Evolutionary conservation across 2,113 vertebrate genomes (phyloP).

Genomic region (Salvelinus alpinus): DNA sequence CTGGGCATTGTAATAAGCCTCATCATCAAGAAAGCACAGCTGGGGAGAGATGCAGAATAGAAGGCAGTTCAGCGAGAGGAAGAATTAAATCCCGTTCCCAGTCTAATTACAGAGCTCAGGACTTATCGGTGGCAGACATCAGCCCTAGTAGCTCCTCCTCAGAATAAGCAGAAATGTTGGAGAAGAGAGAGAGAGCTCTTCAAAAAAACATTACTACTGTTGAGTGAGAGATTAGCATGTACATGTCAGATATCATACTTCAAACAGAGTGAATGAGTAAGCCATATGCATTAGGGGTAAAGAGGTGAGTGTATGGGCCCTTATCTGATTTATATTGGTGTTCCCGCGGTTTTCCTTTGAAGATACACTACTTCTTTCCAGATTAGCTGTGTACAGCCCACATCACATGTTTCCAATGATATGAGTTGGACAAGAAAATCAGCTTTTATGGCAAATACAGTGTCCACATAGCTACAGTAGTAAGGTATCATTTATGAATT

Average conservation of each 20-base stretch:
- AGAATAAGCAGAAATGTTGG: slow-evolving; percentile 61
- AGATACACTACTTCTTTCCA: no score
- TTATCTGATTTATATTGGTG: slow-evolving; percentile 50
- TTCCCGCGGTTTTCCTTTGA: slow-evolving; percentile 26
- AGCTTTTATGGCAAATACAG: no score
- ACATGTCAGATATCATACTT: slow-evolving; percentile 47
- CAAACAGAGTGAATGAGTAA: slow-evolving; percentile 47
- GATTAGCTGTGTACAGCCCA: no score
- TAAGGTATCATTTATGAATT: no score
- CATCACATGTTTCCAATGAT: no score
- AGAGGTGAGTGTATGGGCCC: slow-evolving; percentile 31
- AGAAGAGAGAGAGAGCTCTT: slow-evolving; percentile 41
- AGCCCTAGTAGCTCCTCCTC: slow-evolving; percentile 50
- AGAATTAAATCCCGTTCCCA: slow-evolving; percentile 54
- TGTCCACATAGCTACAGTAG: no score
- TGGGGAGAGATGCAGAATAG: slow-evolving; percentile 44
- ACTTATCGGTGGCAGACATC: slow-evolving; percentile 67
- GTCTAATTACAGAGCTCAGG: slow-evolving; percentile 66
- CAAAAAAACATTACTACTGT: slow-evolving; percentile 38
- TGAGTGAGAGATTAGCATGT: slow-evolving; percentile 56
- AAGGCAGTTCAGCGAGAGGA: slow-evolving; percentile 57
- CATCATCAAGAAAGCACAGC: slow-evolving; percentile 50
- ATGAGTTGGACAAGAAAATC: no score
- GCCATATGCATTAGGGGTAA: slow-evolving; percentile 44
- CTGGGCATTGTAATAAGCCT: slow-evolving; percentile 62